A percentile compares a stretch with the other conserved stretches of the same genome.
Conservation (phyloP, 30 jellyfish, hydroid and myxozoan genomes). For the Aurelia sp. region DNA sequence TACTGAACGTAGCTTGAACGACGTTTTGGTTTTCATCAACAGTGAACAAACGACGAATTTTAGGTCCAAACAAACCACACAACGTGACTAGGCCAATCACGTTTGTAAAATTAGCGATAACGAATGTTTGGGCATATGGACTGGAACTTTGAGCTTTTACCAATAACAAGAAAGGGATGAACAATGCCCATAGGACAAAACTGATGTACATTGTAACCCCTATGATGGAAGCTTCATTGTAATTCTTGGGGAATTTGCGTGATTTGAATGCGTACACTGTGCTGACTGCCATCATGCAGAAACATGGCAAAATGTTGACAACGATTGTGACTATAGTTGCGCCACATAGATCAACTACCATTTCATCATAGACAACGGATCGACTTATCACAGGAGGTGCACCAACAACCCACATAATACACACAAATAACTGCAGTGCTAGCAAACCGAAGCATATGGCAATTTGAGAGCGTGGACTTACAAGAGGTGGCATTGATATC, state of each 20-base stretch:
- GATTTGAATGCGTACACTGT: conserved; percentile 69
- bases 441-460: conserved; percentile 72
- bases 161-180: conserved; percentile 41
- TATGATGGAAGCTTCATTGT: conserved; percentile 53
- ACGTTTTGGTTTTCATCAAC: no score
- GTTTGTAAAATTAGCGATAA: conserved; percentile 49
- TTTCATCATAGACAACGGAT: conserved; percentile 33
- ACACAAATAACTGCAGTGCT: conserved; percentile 74
- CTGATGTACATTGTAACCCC: conserved; percentile 61
- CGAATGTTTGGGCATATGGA: conserved; percentile 26
- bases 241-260: conserved; percentile 68
- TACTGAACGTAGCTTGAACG: no score
- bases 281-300: conserved; percentile 46
- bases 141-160: conserved; percentile 22
- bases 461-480: conserved; percentile 78
- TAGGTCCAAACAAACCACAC: conserved; percentile 30
- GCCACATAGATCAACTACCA: conserved; percentile 49
- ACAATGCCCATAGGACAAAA: conserved; percentile 63
- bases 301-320: conserved; percentile 43
- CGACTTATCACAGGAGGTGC: conserved; percentile 70
- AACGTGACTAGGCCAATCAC: conserved; percentile 17
- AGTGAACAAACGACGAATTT: conserved; percentile 8
- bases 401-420: conserved; percentile 79
- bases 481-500: conserved; percentile 59
- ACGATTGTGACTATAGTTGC: conserved; percentile 31